Evolutionary conservation across 2,888 invertebrate genomes (phyloP).

Genomic region (Aricia artaxerxes): DNA sequence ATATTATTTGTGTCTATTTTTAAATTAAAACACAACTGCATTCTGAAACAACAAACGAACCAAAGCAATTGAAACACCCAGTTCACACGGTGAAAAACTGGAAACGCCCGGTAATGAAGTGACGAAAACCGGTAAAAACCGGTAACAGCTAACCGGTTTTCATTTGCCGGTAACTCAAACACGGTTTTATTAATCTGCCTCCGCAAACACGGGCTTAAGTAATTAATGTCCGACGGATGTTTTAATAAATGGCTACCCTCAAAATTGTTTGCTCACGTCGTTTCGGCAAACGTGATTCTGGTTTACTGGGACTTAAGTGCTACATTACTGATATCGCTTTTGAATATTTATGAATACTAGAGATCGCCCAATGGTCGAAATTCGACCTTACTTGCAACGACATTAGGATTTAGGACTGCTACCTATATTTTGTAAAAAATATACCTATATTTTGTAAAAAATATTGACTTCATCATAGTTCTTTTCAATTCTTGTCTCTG

Average conservation of each 20-base stretch:
- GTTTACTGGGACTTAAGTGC: conserved; percentile 37
- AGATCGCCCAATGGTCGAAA: no score
- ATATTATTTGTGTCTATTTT: not conserved
- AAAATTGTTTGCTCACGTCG: conserved; percentile 47
- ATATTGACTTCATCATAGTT: no score
- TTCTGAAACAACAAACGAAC: not conserved
- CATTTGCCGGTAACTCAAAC: conserved; percentile 50
- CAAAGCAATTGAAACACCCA: not conserved
- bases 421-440: no score
- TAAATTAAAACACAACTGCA: not conserved
- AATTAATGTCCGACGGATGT: conserved; percentile 56
- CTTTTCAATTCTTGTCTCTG: no score
- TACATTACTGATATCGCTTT: conserved; percentile 28
- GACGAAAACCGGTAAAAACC: conserved; percentile 28
- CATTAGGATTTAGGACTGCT: no score
- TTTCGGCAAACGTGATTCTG: conserved; percentile 45
- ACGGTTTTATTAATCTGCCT: conserved; percentile 49
- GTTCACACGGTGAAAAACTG: not conserved
- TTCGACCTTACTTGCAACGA: no score
- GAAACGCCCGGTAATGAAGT: conserved; percentile 11
- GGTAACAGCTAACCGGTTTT: conserved; percentile 42
- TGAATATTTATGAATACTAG: not conserved
- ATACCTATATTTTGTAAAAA: no score
- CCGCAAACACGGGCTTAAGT: conserved; percentile 53
- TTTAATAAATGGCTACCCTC: conserved; percentile 52